Base-by-base conservation (phyloP, 2,888 invertebrate genomes). In the Cryptus viduatorius region DNA sequence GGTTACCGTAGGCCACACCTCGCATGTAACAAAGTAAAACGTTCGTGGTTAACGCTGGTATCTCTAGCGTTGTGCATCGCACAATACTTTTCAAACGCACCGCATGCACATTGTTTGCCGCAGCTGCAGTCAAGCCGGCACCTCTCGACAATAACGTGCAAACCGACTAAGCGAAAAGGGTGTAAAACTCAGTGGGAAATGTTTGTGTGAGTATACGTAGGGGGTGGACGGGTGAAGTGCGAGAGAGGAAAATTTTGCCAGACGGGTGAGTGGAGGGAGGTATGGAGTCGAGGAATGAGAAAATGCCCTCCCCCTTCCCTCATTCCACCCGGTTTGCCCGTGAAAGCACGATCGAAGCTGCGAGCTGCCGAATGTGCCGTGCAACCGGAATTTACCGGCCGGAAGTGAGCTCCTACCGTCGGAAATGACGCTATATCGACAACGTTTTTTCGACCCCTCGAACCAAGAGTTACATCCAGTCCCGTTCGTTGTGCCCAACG, bases 381-480 rank as follows among this genome's bases (percentile, higher is more conserved):
- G 83, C 72, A 84, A 86, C 87, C 88, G 88, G 88, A 89, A 88
- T 86, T 89, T 88, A 82, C 87, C 80, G 84, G 85, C 79, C 85
- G 90, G 88, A 90, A 86, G 87, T 73, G 86, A 87, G 79, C 82
- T 85, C 83, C 85, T 86, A 80, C 84, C 69, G 67, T 73, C 86
- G 90, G 90, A 90, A 90, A 89, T 88, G 86, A 86, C 87, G 79
- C 78, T 79, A 82, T 80, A 77, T 78, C 72, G 76, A 72, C 83
- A 78, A 84, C 37, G 12, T 79, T 83, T 88, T 89, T 89, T 87
- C 87, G 69, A 65, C 69, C 82, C 71, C 59, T 71, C 71, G 37
- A 53, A 16, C 64, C 59, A 44, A 14, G 73, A 76, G 83, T 64
- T 19, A 75, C 69, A 75, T 64, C 16, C 19, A 53, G 46, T 76